These are phyloP conservation scores for Drosophila teissieri DNA, from an alignment of 1,140 invertebrate species.

Conservation along the genomic window DNA sequence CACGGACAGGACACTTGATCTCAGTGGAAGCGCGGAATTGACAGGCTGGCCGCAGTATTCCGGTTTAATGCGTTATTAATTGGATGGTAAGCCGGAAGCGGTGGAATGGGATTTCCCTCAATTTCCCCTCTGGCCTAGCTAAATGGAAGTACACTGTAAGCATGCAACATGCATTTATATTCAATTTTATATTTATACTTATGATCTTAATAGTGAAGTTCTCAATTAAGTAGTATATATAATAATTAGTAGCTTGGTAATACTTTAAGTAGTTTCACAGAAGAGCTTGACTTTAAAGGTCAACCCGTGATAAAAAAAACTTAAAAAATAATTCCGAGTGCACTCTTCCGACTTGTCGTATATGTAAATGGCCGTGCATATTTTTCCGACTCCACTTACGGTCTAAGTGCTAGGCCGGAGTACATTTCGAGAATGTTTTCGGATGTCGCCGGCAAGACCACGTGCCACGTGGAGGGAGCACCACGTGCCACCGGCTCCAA, in stretches of 20 bases:
- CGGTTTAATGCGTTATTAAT: constrained; percentile 70
- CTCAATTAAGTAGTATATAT: no score
- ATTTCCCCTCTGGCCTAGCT: not conserved
- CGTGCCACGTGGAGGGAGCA: constrained; percentile 47
- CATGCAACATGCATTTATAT: no score
- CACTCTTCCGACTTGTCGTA: not conserved
- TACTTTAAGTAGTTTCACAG: no score
- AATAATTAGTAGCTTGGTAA: no score
- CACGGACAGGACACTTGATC: constrained; percentile 49
- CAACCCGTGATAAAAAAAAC: no score
- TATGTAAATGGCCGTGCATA: constrained; percentile 37
- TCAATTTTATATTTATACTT: no score
- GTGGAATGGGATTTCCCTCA: not conserved
- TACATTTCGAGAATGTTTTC: constrained; percentile 31
- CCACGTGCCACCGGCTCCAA: constrained; percentile 50
- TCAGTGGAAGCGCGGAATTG: constrained; percentile 35
- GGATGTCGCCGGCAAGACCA: constrained; percentile 43
- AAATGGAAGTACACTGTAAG: not conserved
- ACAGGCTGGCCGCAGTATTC: constrained; percentile 7
- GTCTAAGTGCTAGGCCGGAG: constrained; percentile 36
- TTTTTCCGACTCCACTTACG: constrained; percentile 19
- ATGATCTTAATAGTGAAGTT: no score
- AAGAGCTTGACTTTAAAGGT: no score
- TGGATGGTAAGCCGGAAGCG: constrained; percentile 27
- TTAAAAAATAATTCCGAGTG: constrained; percentile 5